Evolutionary conservation across 2,888 invertebrate genomes (phyloP), one percentile per base, ranked within the genome.

Genomic region (Patella pellucida): DNA sequence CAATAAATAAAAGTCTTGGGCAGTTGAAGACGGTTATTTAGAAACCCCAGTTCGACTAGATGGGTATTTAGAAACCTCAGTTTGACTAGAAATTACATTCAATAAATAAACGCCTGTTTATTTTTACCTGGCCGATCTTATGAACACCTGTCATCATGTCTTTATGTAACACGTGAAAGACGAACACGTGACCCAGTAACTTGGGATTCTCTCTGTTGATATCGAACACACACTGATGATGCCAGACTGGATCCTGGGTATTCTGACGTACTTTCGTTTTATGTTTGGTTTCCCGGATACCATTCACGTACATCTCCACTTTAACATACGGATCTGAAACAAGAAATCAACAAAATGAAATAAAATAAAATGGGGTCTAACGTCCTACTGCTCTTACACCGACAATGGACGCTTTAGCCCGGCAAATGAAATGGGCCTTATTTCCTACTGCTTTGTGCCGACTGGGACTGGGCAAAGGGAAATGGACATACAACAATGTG

Each of bases 111-210:
- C 4, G 31, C 31, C 31, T 5, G 4, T 0, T 3, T 27, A 16
- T 23, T 12, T 73, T 74, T 78, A 88, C 88, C 85, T 88, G 87
- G 74, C 88, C 88, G 19, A 88, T 86, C 76, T 87, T 85, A 72
- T 88, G 88, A 19, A 87, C 86, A 1, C 88, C 88, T 74, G 86
- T 87, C 88, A 88, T 87, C 87, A 87, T 87, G 75, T 88, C 88
- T 73, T 87, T 87, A 78, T 88, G 88, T 31, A 88, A 84, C n/a
- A 88, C 81, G 77, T 85, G 85, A 71, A 87, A 88, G 31, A 87
- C 85, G 76, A 88, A 88, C 71, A 86, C 85, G 76, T 88, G 87
- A 41, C 88, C 88, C n/a, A 88, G 83, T 19, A 88, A 84, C 80
- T 88, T 87, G 52, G 88, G 88, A 76, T 88, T 88, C 71, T 87